A percentile compares a stretch with the other conserved stretches of the same genome.
These are phyloP conservation scores for Phoebastria nigripes DNA, from an alignment of 2,797 vertebrate species.

Conservation along the genomic window DNA sequence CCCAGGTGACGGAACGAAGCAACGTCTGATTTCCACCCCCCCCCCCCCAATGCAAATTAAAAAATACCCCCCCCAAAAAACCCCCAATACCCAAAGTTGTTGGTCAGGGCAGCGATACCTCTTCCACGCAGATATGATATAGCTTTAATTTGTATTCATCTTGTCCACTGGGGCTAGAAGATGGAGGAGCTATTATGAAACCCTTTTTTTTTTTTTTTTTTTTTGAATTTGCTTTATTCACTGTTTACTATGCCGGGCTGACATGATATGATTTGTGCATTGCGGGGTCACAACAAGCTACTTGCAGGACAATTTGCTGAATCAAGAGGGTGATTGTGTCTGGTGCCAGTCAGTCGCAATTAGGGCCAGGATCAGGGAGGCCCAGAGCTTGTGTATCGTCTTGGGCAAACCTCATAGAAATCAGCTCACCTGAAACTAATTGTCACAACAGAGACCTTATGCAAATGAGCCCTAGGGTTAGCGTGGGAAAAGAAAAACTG, in stretches of 20 bases:
- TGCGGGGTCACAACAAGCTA: conserved; percentile 87
- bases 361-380: conserved; percentile 90
- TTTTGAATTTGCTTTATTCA: conserved; percentile 70
- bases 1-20: background rate
- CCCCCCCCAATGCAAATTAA: background rate
- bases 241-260: conserved; percentile 83
- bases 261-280: conserved; percentile 89
- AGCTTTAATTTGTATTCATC: conserved; percentile 55
- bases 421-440: conserved; percentile 99
- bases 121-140: conserved; percentile 19
- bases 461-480: conserved; percentile 97
- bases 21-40: background rate
- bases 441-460: conserved; percentile 91
- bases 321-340: conserved; percentile 95
- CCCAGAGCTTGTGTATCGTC: conserved; percentile 78
- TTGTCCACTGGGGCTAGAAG: conserved; percentile 46
- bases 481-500: conserved; percentile 95
- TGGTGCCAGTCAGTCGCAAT: conserved; percentile 99
- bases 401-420: conserved; percentile 89
- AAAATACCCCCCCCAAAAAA: rapidly evolving
- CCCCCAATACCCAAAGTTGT: background rate
- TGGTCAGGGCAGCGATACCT: background rate
- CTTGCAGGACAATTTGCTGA: conserved; percentile 84
- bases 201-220: background rate
- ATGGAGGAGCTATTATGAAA: conserved; percentile 59